Evolutionary conservation across 37 sponge, comb jelly and placozoan species (phyloP).

Genomic region (Corticium candelabrum): DNA sequence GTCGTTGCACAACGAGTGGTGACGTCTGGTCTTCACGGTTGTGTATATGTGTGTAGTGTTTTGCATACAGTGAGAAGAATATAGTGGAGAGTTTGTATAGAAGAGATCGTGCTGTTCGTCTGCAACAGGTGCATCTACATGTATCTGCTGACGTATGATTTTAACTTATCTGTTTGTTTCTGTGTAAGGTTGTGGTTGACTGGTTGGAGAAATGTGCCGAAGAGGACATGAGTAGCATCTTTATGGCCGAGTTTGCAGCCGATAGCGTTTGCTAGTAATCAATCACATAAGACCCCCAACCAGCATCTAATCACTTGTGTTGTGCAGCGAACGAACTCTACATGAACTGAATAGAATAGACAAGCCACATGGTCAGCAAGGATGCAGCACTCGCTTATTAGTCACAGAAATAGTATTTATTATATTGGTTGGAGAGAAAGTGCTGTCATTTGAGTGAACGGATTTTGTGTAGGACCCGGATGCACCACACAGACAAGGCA

Average conservation of each 20-base stretch:
- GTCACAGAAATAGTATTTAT: background rate
- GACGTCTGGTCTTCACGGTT: no score
- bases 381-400: background rate
- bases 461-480: background rate
- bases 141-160: background rate
- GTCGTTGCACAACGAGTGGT: no score
- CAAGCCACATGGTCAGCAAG: background rate
- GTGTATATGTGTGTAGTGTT: no score
- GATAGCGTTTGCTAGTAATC: conserved; percentile 3
- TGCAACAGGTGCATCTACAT: background rate
- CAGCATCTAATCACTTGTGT: background rate
- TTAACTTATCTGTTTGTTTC: background rate
- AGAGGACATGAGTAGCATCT: conserved; percentile 12
- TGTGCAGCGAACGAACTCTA: background rate
- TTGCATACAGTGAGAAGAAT: background rate
- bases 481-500: background rate
- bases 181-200: conserved; percentile 60
- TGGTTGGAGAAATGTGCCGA: conserved; percentile 81
- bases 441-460: background rate
- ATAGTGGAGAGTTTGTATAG: background rate
- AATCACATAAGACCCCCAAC: background rate
- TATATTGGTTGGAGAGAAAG: no score
- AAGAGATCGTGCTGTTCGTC: background rate
- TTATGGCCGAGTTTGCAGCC: background rate
- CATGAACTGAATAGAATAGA: background rate